Evolutionary conservation across 1,140 invertebrate genomes (phyloP), one percentile per base, ranked within the genome.

Genomic region (Pissodes strobi): DNA sequence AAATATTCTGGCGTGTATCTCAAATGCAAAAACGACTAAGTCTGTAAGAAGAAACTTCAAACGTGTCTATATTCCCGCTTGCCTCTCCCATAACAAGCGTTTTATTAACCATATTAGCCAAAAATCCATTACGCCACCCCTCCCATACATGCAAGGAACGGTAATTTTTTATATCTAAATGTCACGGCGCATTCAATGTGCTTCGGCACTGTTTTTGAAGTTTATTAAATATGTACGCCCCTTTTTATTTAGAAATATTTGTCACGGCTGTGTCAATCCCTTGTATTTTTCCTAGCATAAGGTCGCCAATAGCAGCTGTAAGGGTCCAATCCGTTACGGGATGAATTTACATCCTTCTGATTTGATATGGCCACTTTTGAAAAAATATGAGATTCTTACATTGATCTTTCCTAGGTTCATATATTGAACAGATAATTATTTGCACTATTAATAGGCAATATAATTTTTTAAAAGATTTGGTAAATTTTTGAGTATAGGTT

Each of bases 231-330:
- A 68, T 68, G 67, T 41, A 68, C 67, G 67, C 67, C 67, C 56
- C 57, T 65, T 68, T 60, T 58, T 49, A 68, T 68, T 68, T 65
- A 62, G 58, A 52, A 65, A 65, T 68, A 68, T 68, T 68, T 68
- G 67, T 58, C 58, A 68, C 67, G 67, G 67, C 62, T 51, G 56
- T 60, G 60, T 56, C 66, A 45, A 68, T 64, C 39, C 45, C 25
- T 48, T 58, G 56, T 51, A 62, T 34, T 53, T 61, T 30, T 19
- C 19, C 25, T 12, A 45, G 30, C 56, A 56, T 64, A 55, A 64
- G 60, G 55, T 57, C 37, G 19, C 51, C 34, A 39, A 52, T 53
- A 51, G 67, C 67, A 65, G 67, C 49, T 65, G 62, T 48, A 56
- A 48, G 46, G 51, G 30, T 25, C 25, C 52, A 48, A 65, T 68